phyloP scores from a whole-genome alignment of 2,113 vertebrate species.

The Rhinopithecus roxellana region DNA sequence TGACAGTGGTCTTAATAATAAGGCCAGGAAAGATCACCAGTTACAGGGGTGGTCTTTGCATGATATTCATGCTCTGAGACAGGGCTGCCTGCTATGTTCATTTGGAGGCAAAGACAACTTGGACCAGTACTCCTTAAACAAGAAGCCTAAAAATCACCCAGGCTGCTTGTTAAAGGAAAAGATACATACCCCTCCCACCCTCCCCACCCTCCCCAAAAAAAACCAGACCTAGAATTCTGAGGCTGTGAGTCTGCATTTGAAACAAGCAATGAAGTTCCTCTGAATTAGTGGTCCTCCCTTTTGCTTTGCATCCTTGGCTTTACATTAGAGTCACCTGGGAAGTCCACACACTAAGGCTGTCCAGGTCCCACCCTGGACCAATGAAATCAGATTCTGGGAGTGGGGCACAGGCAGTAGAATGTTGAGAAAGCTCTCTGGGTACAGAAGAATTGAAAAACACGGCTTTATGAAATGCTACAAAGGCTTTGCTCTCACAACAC shows the following conservation, averaged over 20 bases:
- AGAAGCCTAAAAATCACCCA: not conserved
- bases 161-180: not conserved
- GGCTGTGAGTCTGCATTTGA: not conserved
- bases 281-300: not conserved
- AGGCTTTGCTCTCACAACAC: not conserved
- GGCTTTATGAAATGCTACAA: not conserved
- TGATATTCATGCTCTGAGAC: not conserved
- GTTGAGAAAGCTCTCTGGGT: not conserved
- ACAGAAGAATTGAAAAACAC: not conserved
- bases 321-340: not conserved
- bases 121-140: not conserved
- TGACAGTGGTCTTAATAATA: not conserved
- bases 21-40: not conserved
- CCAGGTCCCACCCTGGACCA: not conserved
- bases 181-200: not conserved
- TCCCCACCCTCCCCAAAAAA: no score
- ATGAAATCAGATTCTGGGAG: not conserved
- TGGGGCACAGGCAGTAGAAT: not conserved
- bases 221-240: not conserved
- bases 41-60: not conserved
- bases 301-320: not conserved
- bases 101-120: not conserved
- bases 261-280: not conserved
- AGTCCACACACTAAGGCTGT: not conserved
- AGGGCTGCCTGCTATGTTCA: not conserved